A percentile compares a stretch with the other conserved stretches of the same genome.
Evolutionary conservation across 2,888 invertebrate species (phyloP).

Genomic region (Lottia scabra): DNA sequence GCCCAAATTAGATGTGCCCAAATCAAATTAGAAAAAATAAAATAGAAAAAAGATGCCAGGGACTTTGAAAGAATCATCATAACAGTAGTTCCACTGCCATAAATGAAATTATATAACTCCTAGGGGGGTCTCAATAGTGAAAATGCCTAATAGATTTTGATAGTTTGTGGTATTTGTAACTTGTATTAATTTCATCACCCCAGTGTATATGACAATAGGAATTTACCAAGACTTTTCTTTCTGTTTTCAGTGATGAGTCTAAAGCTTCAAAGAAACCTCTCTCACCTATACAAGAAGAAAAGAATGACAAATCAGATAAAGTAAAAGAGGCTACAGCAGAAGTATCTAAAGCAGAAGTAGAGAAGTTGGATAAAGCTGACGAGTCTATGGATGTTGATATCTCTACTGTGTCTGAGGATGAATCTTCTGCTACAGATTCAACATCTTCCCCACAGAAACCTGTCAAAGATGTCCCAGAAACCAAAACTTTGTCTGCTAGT

Average conservation of each 20-base stretch:
- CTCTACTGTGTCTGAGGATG: conserved; percentile 6
- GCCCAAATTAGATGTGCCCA: too few species aligned
- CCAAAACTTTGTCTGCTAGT: neutral
- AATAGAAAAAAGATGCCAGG: too few species aligned
- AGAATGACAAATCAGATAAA: conserved; percentile 28
- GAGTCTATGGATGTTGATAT: neutral
- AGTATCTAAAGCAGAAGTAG: conserved; percentile 17
- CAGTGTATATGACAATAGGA: too few species aligned
- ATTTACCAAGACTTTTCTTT: too few species aligned
- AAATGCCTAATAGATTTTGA: too few species aligned
- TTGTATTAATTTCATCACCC: too few species aligned
- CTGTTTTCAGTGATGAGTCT: conserved; percentile 22
- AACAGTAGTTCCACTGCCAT: too few species aligned
- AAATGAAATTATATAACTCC: too few species aligned
- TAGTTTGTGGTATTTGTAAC: too few species aligned
- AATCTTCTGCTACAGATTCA: neutral
- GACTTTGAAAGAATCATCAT: too few species aligned
- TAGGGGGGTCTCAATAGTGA: too few species aligned
- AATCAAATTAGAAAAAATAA: too few species aligned
- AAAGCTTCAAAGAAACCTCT: conserved; percentile 19
- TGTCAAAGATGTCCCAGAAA: conserved; percentile 12
- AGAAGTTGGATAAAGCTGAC: neutral
- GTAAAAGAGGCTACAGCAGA: conserved; percentile 28
- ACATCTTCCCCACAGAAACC: neutral
- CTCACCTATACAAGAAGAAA: conserved; percentile 27